A percentile compares a stretch with the other conserved stretches of the same genome.
phyloP scores from a whole-genome alignment of 2,113 vertebrate genomes.

The Neogobius melanostomus region DNA sequence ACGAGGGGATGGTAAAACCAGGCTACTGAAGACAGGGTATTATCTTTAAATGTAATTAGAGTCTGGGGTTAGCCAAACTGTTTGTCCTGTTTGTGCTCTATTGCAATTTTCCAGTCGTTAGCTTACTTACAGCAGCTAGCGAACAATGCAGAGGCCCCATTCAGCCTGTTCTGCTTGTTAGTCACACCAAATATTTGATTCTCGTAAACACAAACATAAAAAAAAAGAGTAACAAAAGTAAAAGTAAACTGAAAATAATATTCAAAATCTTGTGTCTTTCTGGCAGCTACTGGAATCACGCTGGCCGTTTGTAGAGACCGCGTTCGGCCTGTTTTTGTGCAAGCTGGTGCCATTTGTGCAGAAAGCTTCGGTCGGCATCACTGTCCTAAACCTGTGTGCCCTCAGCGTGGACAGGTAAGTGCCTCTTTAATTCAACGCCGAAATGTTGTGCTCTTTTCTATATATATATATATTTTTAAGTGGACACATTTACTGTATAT shows the following conservation, averaged over 20 bases:
- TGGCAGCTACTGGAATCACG: conserved; percentile 83
- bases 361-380: conserved; percentile 97
- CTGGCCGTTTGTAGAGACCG: conserved; percentile 81
- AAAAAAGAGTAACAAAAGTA: neutral
- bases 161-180: neutral
- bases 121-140: no score
- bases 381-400: conserved; percentile 94
- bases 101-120: no score
- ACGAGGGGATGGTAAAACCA: no score
- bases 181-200: neutral
- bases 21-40: no score
- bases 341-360: conserved; percentile 95
- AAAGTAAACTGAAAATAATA: neutral
- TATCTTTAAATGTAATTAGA: neutral
- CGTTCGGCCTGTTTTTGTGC: conserved; percentile 85
- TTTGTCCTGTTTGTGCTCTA: neutral
- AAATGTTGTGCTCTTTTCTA: no score
- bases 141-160: neutral
- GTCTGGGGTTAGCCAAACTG: neutral
- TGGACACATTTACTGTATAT: no score
- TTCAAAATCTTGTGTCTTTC: neutral
- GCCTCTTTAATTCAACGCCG: no score
- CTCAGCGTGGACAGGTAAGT: conserved; percentile 97
- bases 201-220: neutral
- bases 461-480: no score